Conservation (phyloP, 2,797 vertebrate genomes). For the Psittacula echo region DNA sequence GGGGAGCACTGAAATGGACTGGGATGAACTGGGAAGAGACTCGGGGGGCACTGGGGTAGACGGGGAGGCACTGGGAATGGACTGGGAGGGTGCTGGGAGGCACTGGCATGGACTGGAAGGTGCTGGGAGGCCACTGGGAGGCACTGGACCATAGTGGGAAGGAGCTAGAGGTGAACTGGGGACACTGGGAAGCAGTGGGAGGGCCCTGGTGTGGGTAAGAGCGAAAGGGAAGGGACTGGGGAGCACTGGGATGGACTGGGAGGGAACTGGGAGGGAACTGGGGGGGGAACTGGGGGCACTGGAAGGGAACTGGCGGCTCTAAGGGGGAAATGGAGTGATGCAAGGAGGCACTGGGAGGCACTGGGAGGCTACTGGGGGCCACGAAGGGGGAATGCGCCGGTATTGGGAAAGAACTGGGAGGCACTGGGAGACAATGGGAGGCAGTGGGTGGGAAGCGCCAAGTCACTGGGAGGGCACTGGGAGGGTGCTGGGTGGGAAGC, state of each 20-base stretch:
- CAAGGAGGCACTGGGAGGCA: background rate
- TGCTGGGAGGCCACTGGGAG: background rate
- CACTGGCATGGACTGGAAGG: too few species aligned
- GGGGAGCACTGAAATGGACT: too few species aligned
- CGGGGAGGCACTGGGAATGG: too few species aligned
- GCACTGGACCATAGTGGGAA: background rate
- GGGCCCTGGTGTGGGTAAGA: background rate
- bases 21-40: background rate
- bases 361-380: background rate
- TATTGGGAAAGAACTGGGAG: background rate
- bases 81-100: background rate
- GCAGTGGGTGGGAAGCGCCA: background rate
- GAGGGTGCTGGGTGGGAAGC: background rate
- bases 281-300: too few species aligned
- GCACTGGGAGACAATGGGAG: background rate
- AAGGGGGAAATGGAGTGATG: background rate
- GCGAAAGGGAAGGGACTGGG: background rate
- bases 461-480: background rate
- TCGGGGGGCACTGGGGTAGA: background rate
- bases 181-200: background rate
- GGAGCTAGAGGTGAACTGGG: background rate
- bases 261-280: too few species aligned
- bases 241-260: too few species aligned
- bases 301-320: background rate
- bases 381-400: accelerated